Conservation (phyloP, 92 coral and sea anemone species). For the Umimayanthus kanabou region DNA sequence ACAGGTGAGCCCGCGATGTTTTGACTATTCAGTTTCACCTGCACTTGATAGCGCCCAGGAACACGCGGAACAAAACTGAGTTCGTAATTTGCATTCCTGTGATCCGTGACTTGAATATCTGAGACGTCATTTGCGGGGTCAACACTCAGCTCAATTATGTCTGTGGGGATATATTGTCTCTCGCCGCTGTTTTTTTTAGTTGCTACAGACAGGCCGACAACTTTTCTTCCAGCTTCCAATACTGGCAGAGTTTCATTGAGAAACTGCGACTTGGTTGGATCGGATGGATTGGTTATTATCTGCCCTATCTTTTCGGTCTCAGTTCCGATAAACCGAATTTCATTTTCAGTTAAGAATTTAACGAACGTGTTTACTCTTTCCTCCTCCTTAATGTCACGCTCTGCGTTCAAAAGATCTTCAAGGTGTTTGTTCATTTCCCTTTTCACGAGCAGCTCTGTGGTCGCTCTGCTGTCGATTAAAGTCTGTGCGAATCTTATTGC, state of each 20-base stretch:
- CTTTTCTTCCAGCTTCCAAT: neutral
- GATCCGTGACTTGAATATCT: conserved; percentile 21
- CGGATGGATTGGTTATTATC: neutral
- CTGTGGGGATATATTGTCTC: neutral
- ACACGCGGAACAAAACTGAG: conserved; percentile 36
- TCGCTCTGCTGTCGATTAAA: neutral
- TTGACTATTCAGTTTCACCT: neutral
- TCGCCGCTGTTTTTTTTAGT: neutral
- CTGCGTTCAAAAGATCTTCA: conserved; percentile 1
- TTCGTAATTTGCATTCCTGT: conserved; percentile 15
- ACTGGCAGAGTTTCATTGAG: neutral
- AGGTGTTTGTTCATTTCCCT: conserved; percentile 3
- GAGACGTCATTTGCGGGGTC: conserved; percentile 9
- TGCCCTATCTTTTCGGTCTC: neutral
- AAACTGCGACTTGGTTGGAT: neutral
- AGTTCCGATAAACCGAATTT: neutral
- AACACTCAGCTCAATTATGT: conserved; percentile 10
- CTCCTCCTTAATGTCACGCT: conserved; percentile 11
- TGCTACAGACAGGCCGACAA: neutral
- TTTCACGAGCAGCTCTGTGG: neutral
- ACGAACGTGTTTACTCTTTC: neutral
- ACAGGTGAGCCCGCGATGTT: conserved; percentile 4
- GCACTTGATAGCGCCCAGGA: conserved; percentile 15
- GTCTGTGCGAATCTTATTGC: too few species aligned
- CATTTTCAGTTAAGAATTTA: neutral